phyloP scores from a whole-genome alignment of 2,888 invertebrate species.

The Artemia sinica region DNA sequence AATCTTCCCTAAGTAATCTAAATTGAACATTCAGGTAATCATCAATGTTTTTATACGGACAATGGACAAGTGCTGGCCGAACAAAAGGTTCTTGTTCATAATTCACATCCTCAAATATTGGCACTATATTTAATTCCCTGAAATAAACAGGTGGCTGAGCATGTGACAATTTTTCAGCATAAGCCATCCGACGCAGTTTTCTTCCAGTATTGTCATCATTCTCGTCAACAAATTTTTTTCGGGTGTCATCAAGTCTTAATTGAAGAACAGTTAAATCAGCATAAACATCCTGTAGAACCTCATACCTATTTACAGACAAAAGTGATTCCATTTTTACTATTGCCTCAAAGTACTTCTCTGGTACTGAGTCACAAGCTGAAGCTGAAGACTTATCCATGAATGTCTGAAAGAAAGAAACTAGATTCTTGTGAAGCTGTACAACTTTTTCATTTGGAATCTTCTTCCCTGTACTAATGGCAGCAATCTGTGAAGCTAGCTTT shows the following conservation, averaged over 20 bases:
- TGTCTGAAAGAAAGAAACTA: neutral
- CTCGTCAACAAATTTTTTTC: neutral
- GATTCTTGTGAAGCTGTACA: neutral
- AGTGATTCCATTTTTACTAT: conserved; percentile 2
- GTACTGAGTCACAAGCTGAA: conserved; percentile 8
- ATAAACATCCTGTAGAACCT: neutral
- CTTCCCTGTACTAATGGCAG: neutral
- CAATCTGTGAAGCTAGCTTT: neutral
- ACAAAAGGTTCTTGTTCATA: conserved; percentile 33
- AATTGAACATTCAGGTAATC: conserved; percentile 67
- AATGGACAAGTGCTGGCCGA: conserved; percentile 36
- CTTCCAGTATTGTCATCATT: neutral
- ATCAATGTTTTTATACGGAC: conserved; percentile 43
- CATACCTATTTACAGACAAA: neutral
- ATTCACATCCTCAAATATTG: conserved; percentile 30
- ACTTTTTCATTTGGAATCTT: neutral
- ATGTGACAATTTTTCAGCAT: neutral
- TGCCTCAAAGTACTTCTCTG: neutral
- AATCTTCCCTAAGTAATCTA: conserved; percentile 58
- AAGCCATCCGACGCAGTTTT: neutral
- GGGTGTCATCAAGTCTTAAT: neutral
- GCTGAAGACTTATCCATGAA: neutral
- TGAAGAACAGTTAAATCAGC: neutral
- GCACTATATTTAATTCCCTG: conserved; percentile 30
- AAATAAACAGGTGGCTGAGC: conserved; percentile 34